Base-by-base conservation (phyloP, 2,113 vertebrate species). In the Peromyscus leucopus region DNA sequence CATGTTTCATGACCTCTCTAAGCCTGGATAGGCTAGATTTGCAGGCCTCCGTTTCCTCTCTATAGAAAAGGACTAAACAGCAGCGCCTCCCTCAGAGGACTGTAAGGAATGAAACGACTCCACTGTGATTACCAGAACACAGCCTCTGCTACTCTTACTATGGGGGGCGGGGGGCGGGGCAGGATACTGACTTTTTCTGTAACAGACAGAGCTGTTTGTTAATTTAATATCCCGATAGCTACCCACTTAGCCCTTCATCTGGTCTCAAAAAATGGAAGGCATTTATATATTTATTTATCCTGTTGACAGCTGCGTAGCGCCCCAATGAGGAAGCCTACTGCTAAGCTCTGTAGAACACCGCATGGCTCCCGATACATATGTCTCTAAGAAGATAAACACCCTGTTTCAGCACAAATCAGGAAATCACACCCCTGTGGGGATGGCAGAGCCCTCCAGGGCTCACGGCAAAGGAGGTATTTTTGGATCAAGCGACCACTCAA, bases 91-190 rank as follows among this genome's bases (percentile, higher is more conserved):
- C 42, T 90, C 71, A 48, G 39, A 71, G 74, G 7, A 0, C 5
- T 9, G 19, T 3, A 16, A 5, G 74, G 74, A 26, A 1, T 42
- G 51, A 59, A 71, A 46, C 46, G 55, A 79, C 12, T 8, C 26
- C 16, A 11, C 19, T 15, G 12, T 5, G 0, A n/a, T n/a, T 7
- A 71, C 28, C 1, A 0, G 79, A 46, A 10, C 0, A 13, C 2
- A 48, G 5, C 5, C 10, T 96, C 48, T 84, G 72, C 21, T 28
- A 36, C 26, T 24, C 16, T 65, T 7, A 71, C 28, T 8, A 69
- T 5, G n/a, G 7, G 74, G 5, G 19, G 42, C 42, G 42, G 42
- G 21, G 61, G 26, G 63, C 0, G 61, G 24, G 63, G 42, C n/a
- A 4, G 71, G 17, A 65, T 69, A n/a, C 4, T 69, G 19, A 69